Conservation (phyloP, 2,797 vertebrate genomes). For the Loris lydekkerianus region DNA sequence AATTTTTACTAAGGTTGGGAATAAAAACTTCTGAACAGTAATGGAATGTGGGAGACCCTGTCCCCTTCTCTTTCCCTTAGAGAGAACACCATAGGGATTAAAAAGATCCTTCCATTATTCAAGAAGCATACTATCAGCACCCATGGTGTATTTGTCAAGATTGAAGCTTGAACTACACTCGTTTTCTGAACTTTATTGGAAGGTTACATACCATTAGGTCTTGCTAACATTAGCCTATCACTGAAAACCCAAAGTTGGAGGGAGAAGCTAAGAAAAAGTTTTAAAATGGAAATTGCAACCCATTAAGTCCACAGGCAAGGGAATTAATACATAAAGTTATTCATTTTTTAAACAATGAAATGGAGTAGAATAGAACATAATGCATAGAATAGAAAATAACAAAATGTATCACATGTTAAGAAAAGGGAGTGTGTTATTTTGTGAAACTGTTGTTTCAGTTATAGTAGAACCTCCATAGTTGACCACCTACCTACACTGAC, state of each 20-base stretch:
- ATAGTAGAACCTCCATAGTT: no score
- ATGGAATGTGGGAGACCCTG: constrained; percentile 67
- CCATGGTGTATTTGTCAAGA: background rate
- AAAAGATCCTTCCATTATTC: background rate
- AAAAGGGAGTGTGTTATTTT: background rate
- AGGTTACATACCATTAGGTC: background rate
- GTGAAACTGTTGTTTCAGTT: background rate
- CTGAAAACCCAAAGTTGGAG: background rate
- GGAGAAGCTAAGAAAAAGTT: background rate
- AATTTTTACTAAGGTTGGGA: constrained; percentile 75
- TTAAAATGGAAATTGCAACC: background rate
- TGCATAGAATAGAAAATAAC: background rate
- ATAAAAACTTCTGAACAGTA: constrained; percentile 82
- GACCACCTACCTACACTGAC: no score
- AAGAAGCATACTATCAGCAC: background rate
- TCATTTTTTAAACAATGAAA: background rate
- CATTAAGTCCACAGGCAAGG: background rate
- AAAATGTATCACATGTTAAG: background rate
- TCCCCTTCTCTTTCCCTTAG: background rate
- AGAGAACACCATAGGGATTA: background rate
- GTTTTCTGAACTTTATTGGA: background rate
- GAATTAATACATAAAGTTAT: background rate
- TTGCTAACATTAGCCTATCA: background rate
- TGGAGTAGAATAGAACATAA: background rate
- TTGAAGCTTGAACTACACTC: background rate